These are phyloP conservation scores for Cephus rjabovi DNA, from an alignment of 2,888 invertebrate genomes.

Conservation along the genomic window DNA sequence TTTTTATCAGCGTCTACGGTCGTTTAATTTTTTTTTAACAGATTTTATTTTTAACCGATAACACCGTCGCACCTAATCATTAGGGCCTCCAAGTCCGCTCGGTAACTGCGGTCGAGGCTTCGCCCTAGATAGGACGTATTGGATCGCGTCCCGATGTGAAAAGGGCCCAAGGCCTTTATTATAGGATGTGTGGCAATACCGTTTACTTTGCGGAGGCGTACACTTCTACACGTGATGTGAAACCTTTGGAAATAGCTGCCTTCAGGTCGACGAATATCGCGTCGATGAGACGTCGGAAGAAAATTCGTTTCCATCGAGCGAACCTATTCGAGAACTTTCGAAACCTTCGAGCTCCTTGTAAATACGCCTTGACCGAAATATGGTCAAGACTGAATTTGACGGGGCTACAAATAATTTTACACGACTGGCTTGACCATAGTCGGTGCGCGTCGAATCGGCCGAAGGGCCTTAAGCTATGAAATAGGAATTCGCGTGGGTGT, in stretches of 20 bases:
- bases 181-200: background rate
- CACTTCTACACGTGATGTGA: background rate
- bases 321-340: background rate
- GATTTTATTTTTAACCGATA: background rate
- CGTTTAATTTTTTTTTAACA: background rate
- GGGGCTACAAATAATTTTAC: background rate
- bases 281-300: background rate
- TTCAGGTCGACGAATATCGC: background rate
- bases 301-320: background rate
- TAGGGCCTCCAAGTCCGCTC: background rate
- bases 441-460: background rate
- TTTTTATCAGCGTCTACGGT: background rate
- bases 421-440: background rate
- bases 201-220: background rate
- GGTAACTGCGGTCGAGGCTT: background rate
- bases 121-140: background rate
- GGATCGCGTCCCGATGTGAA: background rate
- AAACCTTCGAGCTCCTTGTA: background rate
- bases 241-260: background rate
- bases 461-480: background rate
- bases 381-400: background rate
- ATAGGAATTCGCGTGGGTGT: background rate
- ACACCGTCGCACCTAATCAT: background rate
- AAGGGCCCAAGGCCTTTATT: background rate
- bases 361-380: background rate